A percentile compares a stretch with the other conserved stretches of the same genome.
Evolutionary conservation across 2,888 invertebrate species (phyloP).

Genomic region (Pandemis cinnamomeana): DNA sequence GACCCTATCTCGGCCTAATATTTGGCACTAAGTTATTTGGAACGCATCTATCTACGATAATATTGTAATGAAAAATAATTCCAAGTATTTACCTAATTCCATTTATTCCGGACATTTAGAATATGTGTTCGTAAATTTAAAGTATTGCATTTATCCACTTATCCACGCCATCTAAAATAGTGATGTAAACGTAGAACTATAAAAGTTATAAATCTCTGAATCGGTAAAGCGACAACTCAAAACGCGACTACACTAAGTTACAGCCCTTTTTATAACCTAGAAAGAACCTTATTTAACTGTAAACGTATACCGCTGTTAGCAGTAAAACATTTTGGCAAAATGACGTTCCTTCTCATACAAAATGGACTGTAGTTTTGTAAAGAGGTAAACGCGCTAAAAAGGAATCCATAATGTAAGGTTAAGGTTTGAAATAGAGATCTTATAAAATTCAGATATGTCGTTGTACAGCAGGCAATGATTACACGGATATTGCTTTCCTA

Average conservation of each 20-base stretch:
- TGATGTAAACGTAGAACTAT: constrained; percentile 42
- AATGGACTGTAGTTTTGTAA: constrained; percentile 43
- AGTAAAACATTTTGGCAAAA: background rate
- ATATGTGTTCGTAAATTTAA: constrained; percentile 55
- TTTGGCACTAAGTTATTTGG: constrained; percentile 83
- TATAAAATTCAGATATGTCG: constrained; percentile 81
- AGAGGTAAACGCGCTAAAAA: constrained; percentile 58
- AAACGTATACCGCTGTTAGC: background rate
- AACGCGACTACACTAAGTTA: constrained; percentile 46
- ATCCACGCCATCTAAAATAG: constrained; percentile 47
- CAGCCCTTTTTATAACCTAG: background rate
- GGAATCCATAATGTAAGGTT: constrained; percentile 49
- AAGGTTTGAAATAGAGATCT: constrained; percentile 63
- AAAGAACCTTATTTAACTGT: background rate
- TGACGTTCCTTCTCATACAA: background rate
- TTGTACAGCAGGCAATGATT: constrained; percentile 71
- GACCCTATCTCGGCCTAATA: constrained; percentile 67
- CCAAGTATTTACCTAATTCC: constrained; percentile 45
- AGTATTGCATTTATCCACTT: constrained; percentile 50
- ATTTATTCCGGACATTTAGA: constrained; percentile 57
- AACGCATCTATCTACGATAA: constrained; percentile 76
- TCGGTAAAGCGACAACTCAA: constrained; percentile 47
- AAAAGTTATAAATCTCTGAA: constrained; percentile 40
- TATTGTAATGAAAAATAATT: constrained; percentile 60
- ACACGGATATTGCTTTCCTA: constrained; percentile 76